Evolutionary conservation across 1,140 invertebrate species (phyloP).

Genomic region (Lucilia cuprina): DNA sequence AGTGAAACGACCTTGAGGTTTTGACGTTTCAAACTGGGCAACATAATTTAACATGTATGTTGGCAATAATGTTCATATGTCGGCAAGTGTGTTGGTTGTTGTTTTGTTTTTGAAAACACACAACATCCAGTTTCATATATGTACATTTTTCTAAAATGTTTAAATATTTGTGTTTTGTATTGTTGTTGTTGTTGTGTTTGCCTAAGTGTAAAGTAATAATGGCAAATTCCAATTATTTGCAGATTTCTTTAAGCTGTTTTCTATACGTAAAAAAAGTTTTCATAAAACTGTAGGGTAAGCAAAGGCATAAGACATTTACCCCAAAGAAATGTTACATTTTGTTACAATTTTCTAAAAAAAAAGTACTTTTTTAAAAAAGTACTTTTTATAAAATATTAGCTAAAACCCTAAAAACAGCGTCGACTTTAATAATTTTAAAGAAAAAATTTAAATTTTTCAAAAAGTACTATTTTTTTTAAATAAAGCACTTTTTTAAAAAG

Average conservation of each 20-base stretch:
- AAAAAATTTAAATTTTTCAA: no score
- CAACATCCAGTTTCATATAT: not conserved
- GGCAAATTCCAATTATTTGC: slow-evolving; percentile 27
- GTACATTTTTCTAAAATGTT: not conserved
- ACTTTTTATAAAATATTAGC: not conserved
- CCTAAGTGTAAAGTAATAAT: slow-evolving; percentile 7
- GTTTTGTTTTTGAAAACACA: not conserved
- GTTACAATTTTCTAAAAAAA: no score
- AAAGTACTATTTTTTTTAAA: no score
- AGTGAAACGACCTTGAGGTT: slow-evolving; percentile 29
- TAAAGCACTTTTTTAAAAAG: no score
- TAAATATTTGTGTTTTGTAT: not conserved
- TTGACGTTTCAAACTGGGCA: slow-evolving; percentile 20
- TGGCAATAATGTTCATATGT: not conserved
- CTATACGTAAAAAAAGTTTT: not conserved
- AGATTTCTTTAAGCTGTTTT: slow-evolving; percentile 24
- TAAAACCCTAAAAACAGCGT: not conserved
- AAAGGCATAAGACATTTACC: not conserved
- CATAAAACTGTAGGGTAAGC: not conserved
- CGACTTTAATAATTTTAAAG: no score
- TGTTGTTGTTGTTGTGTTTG: not conserved
- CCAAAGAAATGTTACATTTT: not conserved
- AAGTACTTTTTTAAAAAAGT: not conserved
- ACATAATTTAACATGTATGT: not conserved
- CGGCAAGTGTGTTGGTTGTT: not conserved